A percentile compares a stretch with the other conserved stretches of the same genome.
Conservation (phyloP, 2,797 vertebrate genomes). For the Valencia hispanica region DNA sequence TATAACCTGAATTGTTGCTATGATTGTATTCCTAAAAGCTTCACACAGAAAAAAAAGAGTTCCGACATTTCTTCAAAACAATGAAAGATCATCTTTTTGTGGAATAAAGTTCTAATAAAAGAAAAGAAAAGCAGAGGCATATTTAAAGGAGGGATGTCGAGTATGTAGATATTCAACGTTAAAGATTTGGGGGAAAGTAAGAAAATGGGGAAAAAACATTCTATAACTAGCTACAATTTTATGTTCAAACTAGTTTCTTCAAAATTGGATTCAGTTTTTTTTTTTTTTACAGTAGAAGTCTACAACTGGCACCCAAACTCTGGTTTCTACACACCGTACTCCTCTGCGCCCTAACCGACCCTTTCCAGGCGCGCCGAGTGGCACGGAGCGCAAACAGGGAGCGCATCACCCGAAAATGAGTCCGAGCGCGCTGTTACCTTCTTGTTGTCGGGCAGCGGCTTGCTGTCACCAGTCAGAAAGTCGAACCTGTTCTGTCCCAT, state of each 20-base stretch:
- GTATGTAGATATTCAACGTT: not conserved
- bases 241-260: not conserved
- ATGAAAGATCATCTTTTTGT: not conserved
- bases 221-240: not conserved
- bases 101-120: not conserved
- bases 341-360: not conserved
- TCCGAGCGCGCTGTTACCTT: conserved; percentile 67
- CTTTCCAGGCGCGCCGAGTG: not conserved
- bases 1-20: not conserved
- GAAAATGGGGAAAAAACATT: not conserved
- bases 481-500: conserved; percentile 86
- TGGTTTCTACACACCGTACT: not conserved
- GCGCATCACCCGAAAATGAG: not conserved
- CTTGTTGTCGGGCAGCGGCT: conserved; percentile 71
- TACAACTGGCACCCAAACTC: too few relatives aligned
- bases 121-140: not conserved
- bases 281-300: not conserved
- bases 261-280: not conserved
- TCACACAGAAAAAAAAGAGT: not conserved
- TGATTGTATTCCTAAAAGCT: not conserved
- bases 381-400: not conserved
- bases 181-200: not conserved
- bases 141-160: not conserved
- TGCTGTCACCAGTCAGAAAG: conserved; percentile 84
- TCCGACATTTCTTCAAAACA: not conserved